These are phyloP conservation scores for Aspidapion aeneum DNA, from an alignment of 2,888 invertebrate genomes.

Conservation along the genomic window DNA sequence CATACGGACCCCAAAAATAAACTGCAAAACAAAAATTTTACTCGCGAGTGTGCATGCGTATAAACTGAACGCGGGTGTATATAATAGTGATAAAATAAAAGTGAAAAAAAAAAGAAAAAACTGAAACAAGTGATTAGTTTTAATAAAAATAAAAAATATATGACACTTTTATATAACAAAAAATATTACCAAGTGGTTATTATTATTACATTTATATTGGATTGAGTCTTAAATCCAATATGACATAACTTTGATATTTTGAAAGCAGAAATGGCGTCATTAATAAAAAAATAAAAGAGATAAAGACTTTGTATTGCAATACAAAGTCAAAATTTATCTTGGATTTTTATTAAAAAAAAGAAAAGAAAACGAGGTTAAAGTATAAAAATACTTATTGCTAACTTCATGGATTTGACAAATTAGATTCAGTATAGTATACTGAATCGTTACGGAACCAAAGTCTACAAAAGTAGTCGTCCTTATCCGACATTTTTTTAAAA, in stretches of 20 bases:
- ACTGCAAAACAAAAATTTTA: conserved; percentile 1
- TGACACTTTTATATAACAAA: background rate
- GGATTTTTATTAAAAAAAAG: too few species aligned
- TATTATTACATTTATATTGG: background rate
- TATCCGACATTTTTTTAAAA: too few species aligned
- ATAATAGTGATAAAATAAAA: background rate
- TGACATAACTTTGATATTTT: background rate
- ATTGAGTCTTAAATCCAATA: background rate
- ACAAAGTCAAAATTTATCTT: too few species aligned
- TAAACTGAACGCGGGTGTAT: background rate
- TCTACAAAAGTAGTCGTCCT: too few species aligned
- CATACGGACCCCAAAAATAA: conserved; percentile 26
- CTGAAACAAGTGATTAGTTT: background rate
- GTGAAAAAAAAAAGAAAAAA: background rate
- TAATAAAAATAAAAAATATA: background rate
- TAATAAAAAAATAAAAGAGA: too few species aligned
- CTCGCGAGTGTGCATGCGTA: background rate
- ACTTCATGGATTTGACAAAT: too few species aligned
- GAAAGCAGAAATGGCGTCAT: too few species aligned
- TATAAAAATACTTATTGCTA: too few species aligned
- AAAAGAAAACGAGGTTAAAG: too few species aligned
- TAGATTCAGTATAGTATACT: too few species aligned
- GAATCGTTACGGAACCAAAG: too few species aligned
- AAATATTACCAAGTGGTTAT: background rate
- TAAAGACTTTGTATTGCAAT: too few species aligned